phyloP scores from a whole-genome alignment of 2,888 invertebrate species.

The Aricia artaxerxes region DNA sequence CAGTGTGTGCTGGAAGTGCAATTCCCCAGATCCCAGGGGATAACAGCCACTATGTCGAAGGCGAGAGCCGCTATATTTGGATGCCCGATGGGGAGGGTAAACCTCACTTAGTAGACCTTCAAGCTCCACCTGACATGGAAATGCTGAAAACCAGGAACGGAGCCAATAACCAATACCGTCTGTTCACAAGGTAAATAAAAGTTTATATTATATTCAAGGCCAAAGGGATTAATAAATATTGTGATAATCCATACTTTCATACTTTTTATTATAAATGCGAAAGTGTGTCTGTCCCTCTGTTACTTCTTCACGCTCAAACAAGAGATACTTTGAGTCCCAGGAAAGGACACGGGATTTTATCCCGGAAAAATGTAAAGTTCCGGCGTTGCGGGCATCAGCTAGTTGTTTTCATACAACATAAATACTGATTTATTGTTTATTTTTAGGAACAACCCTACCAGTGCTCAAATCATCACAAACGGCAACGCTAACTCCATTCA shows the following conservation, averaged over 20 bases:
- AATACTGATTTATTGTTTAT: not conserved
- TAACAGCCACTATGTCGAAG: slow-evolving; percentile 49
- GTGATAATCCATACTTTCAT: no score
- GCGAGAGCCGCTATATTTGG: slow-evolving; percentile 48
- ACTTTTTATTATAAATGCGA: no score
- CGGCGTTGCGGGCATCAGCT: no score
- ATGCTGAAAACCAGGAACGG: slow-evolving; percentile 41
- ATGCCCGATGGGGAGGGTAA: slow-evolving; percentile 41
- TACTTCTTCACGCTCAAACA: no score
- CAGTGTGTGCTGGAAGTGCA: slow-evolving; percentile 37
- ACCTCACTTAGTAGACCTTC: slow-evolving; percentile 48
- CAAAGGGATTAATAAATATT: no score
- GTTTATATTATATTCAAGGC: not conserved
- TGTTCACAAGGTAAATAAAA: slow-evolving; percentile 45
- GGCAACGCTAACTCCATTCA: slow-evolving; percentile 49
- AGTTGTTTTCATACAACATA: no score
- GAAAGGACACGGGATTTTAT: no score
- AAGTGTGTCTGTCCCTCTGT: no score
- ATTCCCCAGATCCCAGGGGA: slow-evolving; percentile 43
- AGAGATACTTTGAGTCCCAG: no score
- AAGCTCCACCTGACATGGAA: slow-evolving; percentile 40
- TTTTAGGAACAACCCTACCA: slow-evolving; percentile 51
- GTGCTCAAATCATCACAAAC: slow-evolving; percentile 47
- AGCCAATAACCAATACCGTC: slow-evolving; percentile 47
- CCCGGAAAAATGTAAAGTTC: no score